Evolutionary conservation across 2,888 invertebrate species (phyloP).

Genomic region (Aspidapion aeneum): DNA sequence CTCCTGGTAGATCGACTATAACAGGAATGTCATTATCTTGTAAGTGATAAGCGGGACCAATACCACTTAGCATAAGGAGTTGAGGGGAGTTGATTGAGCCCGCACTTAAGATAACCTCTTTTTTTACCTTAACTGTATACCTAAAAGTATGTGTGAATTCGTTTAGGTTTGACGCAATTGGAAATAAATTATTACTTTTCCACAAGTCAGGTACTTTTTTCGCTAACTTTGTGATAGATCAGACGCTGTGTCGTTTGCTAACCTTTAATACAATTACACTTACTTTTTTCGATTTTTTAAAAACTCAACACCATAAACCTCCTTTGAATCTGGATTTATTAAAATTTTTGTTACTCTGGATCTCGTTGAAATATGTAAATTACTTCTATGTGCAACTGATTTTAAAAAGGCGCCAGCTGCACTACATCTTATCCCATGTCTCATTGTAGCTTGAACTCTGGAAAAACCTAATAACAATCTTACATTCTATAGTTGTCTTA

Average conservation of each 20-base stretch:
- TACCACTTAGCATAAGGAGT: slow-evolving; percentile 79
- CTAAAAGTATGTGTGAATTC: too few species aligned
- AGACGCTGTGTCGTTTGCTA: too few species aligned
- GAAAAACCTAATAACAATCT: slow-evolving; percentile 56
- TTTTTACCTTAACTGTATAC: slow-evolving; percentile 56
- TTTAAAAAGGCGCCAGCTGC: slow-evolving; percentile 75
- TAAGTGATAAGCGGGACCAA: slow-evolving; percentile 66
- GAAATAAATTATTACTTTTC: too few species aligned
- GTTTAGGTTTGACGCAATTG: too few species aligned
- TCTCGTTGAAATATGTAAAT: slow-evolving; percentile 67
- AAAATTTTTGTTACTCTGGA: slow-evolving; percentile 66
- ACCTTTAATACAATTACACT: too few species aligned
- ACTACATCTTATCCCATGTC: slow-evolving; percentile 72
- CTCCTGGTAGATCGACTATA: slow-evolving; percentile 61
- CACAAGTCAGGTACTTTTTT: too few species aligned
- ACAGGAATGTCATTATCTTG: slow-evolving; percentile 57
- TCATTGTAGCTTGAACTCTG: slow-evolving; percentile 66
- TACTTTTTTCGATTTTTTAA: slow-evolving; percentile 55
- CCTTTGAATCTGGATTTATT: slow-evolving; percentile 59
- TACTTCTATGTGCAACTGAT: slow-evolving; percentile 60
- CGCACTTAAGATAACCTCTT: slow-evolving; percentile 76
- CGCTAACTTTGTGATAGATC: too few species aligned
- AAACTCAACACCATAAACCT: slow-evolving; percentile 67
- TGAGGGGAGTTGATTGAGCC: slow-evolving; percentile 85
- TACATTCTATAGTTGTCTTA: too few species aligned